Percentiles rank a stretch among this genome's conserved stretches.
Conservation (phyloP, 2,797 vertebrate species). For the Notamacropus eugenii region DNA sequence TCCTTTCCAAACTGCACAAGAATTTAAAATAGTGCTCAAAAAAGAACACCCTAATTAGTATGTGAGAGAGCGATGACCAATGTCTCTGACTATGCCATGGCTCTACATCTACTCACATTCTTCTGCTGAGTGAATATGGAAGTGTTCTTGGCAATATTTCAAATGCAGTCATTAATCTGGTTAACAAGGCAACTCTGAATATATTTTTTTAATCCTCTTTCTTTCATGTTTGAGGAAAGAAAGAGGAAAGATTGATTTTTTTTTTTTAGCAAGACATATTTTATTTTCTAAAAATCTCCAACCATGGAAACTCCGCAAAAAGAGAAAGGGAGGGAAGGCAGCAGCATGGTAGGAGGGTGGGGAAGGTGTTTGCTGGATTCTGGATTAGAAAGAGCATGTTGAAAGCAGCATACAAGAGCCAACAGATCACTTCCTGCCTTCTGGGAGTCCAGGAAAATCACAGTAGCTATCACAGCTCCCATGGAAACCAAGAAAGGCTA, state of each 20-base stretch:
- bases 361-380: no score
- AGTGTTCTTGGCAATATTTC: not conserved
- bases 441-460: no score
- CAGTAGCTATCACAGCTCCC: no score
- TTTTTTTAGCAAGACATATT: no score
- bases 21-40: not conserved
- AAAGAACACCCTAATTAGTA: not conserved
- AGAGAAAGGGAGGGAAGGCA: no score
- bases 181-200: not conserved
- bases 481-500: no score
- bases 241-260: not conserved
- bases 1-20: not conserved
- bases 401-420: no score
- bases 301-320: no score
- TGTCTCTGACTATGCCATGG: not conserved
- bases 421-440: no score
- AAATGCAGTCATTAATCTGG: not conserved
- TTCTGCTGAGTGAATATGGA: not conserved
- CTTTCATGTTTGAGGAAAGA: not conserved
- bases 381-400: no score
- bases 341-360: no score
- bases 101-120: not conserved
- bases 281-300: no score
- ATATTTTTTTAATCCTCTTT: slow-evolving; percentile 4
- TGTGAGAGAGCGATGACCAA: not conserved